Conservation (phyloP, 1,140 invertebrate genomes). For the Streblospio benedicti region DNA sequence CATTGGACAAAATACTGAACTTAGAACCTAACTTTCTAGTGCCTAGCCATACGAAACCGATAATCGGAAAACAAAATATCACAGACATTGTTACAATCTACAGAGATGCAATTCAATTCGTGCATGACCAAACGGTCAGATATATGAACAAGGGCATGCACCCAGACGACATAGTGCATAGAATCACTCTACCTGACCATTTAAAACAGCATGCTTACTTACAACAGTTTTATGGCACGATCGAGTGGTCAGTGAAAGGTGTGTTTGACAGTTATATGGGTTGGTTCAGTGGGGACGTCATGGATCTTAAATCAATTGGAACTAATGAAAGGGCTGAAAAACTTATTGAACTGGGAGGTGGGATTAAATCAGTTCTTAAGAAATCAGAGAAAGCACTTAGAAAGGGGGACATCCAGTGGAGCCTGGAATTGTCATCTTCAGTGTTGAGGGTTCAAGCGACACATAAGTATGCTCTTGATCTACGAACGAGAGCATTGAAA, state of each 20-base stretch:
- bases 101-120: conserved; percentile 32
- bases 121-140: conserved; percentile 32
- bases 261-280: conserved; percentile 30
- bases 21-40: conserved; percentile 27
- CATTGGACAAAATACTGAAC: conserved; percentile 29
- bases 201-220: conserved; percentile 25
- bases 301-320: conserved; percentile 29
- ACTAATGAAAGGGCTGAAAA: conserved; percentile 20
- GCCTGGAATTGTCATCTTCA: conserved; percentile 26
- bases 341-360: conserved; percentile 25
- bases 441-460: conserved; percentile 16
- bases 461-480: conserved; percentile 23
- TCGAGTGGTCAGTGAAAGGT: conserved; percentile 32
- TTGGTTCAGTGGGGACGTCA: conserved; percentile 34
- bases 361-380: conserved; percentile 22
- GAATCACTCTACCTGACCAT: conserved; percentile 22
- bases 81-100: conserved; percentile 24
- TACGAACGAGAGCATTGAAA: conserved; percentile 24
- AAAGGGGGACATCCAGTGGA: conserved; percentile 31
- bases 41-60: conserved; percentile 32
- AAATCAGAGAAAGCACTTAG: conserved; percentile 24
- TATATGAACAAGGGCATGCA: conserved; percentile 27
- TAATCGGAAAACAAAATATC: conserved; percentile 24
- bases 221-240: conserved; percentile 31
- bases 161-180: conserved; percentile 27